phyloP scores from a whole-genome alignment of 2,113 vertebrate species.

The Scomber scombrus region DNA sequence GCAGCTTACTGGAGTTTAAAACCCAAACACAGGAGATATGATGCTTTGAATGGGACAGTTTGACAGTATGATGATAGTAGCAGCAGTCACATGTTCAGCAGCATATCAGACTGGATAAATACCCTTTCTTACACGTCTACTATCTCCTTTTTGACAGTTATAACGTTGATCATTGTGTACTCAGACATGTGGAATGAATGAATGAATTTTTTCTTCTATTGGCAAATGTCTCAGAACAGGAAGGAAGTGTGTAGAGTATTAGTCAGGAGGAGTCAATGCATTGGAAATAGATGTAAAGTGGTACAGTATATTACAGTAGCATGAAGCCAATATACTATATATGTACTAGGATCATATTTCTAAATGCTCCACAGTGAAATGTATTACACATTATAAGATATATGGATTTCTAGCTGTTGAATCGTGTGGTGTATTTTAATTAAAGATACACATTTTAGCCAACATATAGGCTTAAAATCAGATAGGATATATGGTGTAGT shows the following conservation, averaged over 20 bases:
- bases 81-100: not conserved
- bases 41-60: too few relatives aligned
- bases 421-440: not conserved
- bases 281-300: not conserved
- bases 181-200: too few relatives aligned
- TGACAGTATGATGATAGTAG: too few relatives aligned
- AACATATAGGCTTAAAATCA: not conserved
- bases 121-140: too few relatives aligned
- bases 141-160: not conserved
- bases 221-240: not conserved
- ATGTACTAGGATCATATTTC: not conserved
- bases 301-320: not conserved
- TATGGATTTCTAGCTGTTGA: not conserved
- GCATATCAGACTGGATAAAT: not conserved
- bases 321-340: not conserved
- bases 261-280: not conserved
- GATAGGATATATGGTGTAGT: not conserved
- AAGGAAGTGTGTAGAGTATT: not conserved
- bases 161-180: not conserved
- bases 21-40: too few relatives aligned
- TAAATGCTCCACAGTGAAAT: not conserved
- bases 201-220: not conserved
- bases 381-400: not conserved
- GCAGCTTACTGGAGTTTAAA: too few relatives aligned
- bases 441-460: not conserved